A percentile compares a stretch with the other conserved stretches of the same genome.
Conservation (phyloP, 2,113 vertebrate species). For the Zosterops pallidus region DNA sequence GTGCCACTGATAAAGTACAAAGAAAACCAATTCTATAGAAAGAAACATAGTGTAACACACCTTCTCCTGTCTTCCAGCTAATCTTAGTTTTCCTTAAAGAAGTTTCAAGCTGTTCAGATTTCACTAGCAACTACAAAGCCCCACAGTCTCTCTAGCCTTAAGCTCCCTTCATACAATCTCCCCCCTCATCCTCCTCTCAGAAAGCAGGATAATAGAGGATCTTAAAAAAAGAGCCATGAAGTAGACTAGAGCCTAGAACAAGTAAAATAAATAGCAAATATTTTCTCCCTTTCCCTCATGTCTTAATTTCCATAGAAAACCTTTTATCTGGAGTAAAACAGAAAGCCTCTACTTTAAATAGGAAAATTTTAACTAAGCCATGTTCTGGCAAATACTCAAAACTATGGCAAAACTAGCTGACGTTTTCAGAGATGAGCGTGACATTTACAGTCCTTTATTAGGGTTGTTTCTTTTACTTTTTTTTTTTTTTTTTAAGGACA, state of each 20-base stretch:
- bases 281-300: background rate
- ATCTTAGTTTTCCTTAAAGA: background rate
- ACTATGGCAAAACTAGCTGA: background rate
- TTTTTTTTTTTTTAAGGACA: background rate
- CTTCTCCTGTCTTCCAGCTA: background rate
- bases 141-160: background rate
- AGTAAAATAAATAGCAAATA: background rate
- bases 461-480: rapidly evolving
- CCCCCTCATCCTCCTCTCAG: background rate
- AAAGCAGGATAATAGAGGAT: background rate
- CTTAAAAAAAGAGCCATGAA: background rate
- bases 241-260: background rate
- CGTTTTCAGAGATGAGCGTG: background rate
- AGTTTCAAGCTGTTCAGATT: background rate
- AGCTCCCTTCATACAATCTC: background rate
- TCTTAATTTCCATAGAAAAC: background rate
- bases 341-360: background rate
- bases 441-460: background rate
- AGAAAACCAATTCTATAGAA: background rate
- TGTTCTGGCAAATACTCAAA: slow-evolving; percentile 2
- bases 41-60: background rate
- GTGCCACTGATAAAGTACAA: background rate
- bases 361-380: slow-evolving; percentile 20
- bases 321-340: background rate
- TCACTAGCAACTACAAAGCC: background rate